These are phyloP conservation scores for Porites lobata DNA, from an alignment of 92 coral and sea anemone species.

Conservation along the genomic window DNA sequence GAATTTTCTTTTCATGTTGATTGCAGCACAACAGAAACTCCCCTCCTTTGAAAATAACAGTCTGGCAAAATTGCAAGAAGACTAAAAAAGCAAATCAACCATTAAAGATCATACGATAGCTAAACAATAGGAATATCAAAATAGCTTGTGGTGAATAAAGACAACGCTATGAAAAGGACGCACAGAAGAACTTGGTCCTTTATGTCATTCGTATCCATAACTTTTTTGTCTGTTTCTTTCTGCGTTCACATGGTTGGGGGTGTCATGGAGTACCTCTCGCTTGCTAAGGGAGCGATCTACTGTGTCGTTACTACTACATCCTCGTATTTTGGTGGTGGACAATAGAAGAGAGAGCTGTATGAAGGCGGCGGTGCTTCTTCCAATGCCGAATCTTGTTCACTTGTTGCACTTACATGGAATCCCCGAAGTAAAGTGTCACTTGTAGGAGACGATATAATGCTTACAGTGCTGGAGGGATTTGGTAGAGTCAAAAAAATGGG, in stretches of 20 bases:
- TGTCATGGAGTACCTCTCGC: background rate
- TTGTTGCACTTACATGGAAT: background rate
- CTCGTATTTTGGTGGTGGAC: slow-evolving; percentile 66
- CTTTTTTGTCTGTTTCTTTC: background rate
- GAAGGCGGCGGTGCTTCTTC: slow-evolving; percentile 40
- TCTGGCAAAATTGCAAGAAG: too few species aligned
- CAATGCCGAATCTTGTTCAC: slow-evolving; percentile 15
- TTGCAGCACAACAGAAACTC: background rate
- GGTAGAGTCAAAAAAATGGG: slow-evolving; percentile 17
- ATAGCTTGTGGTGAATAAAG: too few species aligned
- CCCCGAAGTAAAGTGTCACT: slow-evolving; percentile 4
- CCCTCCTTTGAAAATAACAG: too few species aligned
- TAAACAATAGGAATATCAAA: too few species aligned
- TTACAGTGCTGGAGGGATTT: slow-evolving; percentile 7
- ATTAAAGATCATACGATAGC: too few species aligned
- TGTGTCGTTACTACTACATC: slow-evolving; percentile 38
- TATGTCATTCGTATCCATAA: too few species aligned
- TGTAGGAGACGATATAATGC: slow-evolving; percentile 31
- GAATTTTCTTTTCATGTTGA: too few species aligned
- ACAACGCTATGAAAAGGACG: too few species aligned
- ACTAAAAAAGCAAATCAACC: too few species aligned
- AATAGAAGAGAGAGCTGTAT: slow-evolving; percentile 57
- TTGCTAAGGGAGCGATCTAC: background rate
- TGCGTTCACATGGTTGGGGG: background rate
- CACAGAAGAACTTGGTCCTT: too few species aligned